Percentiles rank a stretch among this genome's conserved stretches.
phyloP scores from a whole-genome alignment of 2,888 invertebrate genomes.

The Agrochola litura region DNA sequence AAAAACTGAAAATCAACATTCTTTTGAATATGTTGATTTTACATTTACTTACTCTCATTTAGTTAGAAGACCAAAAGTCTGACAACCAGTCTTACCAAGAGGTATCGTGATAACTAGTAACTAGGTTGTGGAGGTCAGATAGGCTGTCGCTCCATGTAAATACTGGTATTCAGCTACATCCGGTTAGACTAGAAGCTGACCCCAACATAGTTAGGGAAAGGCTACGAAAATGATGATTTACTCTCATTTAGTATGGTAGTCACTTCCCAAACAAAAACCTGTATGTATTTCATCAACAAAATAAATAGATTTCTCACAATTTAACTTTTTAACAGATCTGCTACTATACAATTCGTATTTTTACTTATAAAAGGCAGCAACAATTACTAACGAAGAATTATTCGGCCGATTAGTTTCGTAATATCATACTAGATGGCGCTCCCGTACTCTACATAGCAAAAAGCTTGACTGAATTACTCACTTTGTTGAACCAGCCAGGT shows the following conservation, averaged over 20 bases:
- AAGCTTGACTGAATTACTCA: not conserved
- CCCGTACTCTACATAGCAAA: not conserved
- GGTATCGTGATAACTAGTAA: too few relatives aligned
- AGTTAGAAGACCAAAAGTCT: too few relatives aligned
- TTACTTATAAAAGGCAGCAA: too few relatives aligned
- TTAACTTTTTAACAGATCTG: not conserved
- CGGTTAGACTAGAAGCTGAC: too few relatives aligned
- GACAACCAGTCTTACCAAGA: too few relatives aligned
- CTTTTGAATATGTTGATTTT: not conserved
- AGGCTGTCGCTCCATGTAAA: too few relatives aligned
- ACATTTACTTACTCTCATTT: too few relatives aligned
- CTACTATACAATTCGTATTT: not conserved
- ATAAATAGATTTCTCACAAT: not conserved
- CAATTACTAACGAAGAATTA: not conserved
- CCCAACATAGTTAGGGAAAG: too few relatives aligned
- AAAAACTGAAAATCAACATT: not conserved
- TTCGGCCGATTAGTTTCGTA: constrained; percentile 1
- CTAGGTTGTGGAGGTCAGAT: too few relatives aligned
- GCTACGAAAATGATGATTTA: too few relatives aligned
- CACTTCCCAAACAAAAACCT: not conserved
- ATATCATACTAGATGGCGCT: constrained; percentile 38
- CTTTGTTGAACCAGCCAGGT: not conserved
- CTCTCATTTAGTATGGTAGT: not conserved
- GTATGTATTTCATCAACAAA: not conserved
- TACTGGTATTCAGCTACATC: too few relatives aligned